phyloP scores from a whole-genome alignment of 2,113 vertebrate genomes.

The Archilochus colubris region DNA sequence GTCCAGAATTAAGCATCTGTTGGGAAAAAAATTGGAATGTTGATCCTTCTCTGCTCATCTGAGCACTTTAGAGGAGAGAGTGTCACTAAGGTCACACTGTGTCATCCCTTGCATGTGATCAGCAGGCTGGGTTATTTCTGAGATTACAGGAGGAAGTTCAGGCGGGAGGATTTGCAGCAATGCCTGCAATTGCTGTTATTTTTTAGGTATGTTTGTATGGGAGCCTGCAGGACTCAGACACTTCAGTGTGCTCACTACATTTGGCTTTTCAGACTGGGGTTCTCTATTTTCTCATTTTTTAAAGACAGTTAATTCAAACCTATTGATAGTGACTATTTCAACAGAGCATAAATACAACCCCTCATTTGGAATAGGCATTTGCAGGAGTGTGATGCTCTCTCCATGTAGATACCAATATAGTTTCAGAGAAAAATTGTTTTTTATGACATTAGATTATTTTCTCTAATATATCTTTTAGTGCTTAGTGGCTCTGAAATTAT shows the following conservation, averaged over 20 bases:
- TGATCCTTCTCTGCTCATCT: background rate
- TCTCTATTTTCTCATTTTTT: background rate
- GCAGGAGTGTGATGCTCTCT: background rate
- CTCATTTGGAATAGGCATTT: background rate
- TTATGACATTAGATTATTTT: background rate
- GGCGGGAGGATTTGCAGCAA: background rate
- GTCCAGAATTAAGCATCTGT: background rate
- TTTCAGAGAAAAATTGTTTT: background rate
- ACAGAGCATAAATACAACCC: background rate
- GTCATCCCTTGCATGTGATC: background rate
- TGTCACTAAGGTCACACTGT: background rate
- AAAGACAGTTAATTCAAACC: background rate
- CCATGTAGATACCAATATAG: background rate
- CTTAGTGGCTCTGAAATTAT: background rate
- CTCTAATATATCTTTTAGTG: background rate
- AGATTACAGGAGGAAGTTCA: background rate
- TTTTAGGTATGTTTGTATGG: background rate
- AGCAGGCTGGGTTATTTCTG: background rate
- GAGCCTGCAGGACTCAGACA: background rate
- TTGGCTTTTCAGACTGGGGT: background rate
- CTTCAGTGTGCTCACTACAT: fast-evolving
- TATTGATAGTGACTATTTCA: background rate
- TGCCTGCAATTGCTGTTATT: background rate
- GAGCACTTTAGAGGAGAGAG: background rate
- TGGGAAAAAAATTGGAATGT: background rate